Conservation (phyloP, 2,888 invertebrate species). For the Drosophila subsilvestris region DNA sequence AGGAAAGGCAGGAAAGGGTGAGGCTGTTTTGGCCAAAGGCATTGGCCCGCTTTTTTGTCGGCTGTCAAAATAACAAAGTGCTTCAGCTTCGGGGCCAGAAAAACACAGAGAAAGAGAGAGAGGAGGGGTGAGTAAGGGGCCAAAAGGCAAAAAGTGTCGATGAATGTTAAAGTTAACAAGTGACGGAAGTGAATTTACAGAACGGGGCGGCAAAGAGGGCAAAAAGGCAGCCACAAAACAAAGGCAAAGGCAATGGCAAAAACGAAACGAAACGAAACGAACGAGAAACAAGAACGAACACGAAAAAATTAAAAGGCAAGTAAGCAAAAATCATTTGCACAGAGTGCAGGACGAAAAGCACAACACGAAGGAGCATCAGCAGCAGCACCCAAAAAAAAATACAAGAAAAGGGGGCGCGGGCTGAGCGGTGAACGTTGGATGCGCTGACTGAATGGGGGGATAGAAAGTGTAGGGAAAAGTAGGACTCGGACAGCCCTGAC, state of each 20-base stretch:
- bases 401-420: too few species aligned
- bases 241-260: constrained; percentile 21
- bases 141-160: constrained; percentile 68
- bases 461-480: neutral
- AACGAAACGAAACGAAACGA: constrained; percentile 19
- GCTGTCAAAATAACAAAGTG: constrained; percentile 77
- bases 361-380: constrained; percentile 22
- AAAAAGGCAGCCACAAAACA: constrained; percentile 38
- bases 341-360: constrained; percentile 39
- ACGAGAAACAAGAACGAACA: constrained; percentile 22
- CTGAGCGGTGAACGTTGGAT: neutral
- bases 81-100: constrained; percentile 48
- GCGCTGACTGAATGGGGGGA: neutral
- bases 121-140: constrained; percentile 5
- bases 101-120: neutral
- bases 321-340: constrained; percentile 65
- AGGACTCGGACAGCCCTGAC: neutral
- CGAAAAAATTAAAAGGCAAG: constrained; percentile 65
- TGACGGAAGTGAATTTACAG: constrained; percentile 75
- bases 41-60: constrained; percentile 56
- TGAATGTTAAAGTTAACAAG: constrained; percentile 78
- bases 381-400: neutral
- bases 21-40: constrained; percentile 23
- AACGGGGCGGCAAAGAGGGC: constrained; percentile 4
- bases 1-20: constrained; percentile 7